Base-by-base conservation (phyloP, 2,888 invertebrate genomes). In the Hypomecis punctinalis region DNA sequence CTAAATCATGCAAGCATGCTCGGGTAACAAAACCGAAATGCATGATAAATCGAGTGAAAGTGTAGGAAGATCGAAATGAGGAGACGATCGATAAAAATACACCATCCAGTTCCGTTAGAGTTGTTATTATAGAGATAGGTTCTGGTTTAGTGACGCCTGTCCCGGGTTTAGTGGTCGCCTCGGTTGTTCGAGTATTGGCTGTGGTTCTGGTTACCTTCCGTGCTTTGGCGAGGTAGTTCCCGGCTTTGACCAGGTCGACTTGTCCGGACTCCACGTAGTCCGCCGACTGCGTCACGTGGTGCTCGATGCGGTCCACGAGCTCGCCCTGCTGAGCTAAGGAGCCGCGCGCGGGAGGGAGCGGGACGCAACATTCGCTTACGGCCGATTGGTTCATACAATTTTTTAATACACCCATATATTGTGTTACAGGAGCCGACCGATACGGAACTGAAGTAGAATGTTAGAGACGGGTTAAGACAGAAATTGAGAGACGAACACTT, bases 231-330 rank as follows among this genome's bases (percentile, higher is more conserved):
- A 96, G 96, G 94, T 97, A 98, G 82, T 95, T 94, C 83, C 95
- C 94, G 74, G 98, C 98, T 84, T 94, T 93, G 86, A 94, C 94
- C 76, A 98, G 95, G 89, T 98, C 96, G 76, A 93, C 94, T 79
- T 96, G 96, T 78, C 97, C 98, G 73, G 95, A 94, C 84, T 95
- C 96, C 81, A 98, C 96, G 94, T 96, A 97, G 90, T 97, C 97
- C 76, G 95, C 95, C 75, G 98, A 96, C 89, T 96, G 96, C 81
- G 96, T 95, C 76, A 98, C 98, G 93, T 98, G 97, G 94, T 97
- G 97, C 94, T 98, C 98, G 93, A 98, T 97, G 90, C 97, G 95
- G 94, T 98, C 98, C 86, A 98, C 95, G 95, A 98, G 96, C 94
- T 98, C 98, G 85, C 98, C 98, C 98, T 98, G 94, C 85, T 84